Evolutionary conservation across 2,888 invertebrate genomes (phyloP).

Genomic region (Chrysolina americana): DNA sequence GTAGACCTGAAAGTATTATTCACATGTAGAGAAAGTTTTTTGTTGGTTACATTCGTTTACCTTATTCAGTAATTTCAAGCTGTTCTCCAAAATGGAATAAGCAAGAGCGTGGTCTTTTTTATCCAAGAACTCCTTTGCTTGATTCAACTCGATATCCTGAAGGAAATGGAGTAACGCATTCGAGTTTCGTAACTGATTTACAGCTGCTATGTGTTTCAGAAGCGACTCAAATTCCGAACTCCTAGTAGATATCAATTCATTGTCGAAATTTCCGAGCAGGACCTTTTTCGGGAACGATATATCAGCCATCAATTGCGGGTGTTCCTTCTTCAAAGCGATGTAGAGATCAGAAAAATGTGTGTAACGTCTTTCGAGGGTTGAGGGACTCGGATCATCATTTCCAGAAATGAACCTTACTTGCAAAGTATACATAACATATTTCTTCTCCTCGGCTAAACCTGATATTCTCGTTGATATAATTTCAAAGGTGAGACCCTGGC

Average conservation of each 20-base stretch:
- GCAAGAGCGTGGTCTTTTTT: slow-evolving; percentile 76
- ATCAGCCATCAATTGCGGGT: slow-evolving; percentile 71
- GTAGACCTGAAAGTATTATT: slow-evolving; percentile 71
- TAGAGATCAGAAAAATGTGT: slow-evolving; percentile 81
- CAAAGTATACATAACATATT: slow-evolving; percentile 80
- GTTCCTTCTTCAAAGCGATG: slow-evolving; percentile 74
- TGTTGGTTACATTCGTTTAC: slow-evolving; percentile 56
- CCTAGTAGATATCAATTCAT: slow-evolving; percentile 76
- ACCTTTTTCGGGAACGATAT: slow-evolving; percentile 75
- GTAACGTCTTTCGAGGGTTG: slow-evolving; percentile 79
- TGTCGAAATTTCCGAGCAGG: slow-evolving; percentile 77
- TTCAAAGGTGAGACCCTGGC: slow-evolving; percentile 74
- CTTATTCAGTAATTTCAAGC: slow-evolving; percentile 78
- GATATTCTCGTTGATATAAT: slow-evolving; percentile 79
- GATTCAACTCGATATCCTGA: slow-evolving; percentile 76
- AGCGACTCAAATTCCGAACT: slow-evolving; percentile 78
- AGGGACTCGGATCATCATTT: slow-evolving; percentile 73
- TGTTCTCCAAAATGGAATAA: slow-evolving; percentile 77
- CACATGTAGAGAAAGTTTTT: not conserved
- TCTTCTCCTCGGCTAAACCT: slow-evolving; percentile 75
- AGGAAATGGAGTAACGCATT: slow-evolving; percentile 75
- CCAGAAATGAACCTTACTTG: slow-evolving; percentile 76
- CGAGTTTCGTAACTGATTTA: slow-evolving; percentile 74
- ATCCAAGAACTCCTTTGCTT: slow-evolving; percentile 75
- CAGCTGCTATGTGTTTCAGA: slow-evolving; percentile 73